Base-by-base conservation (phyloP, 2,113 vertebrate species). In the Nothoprocta perdicaria region DNA sequence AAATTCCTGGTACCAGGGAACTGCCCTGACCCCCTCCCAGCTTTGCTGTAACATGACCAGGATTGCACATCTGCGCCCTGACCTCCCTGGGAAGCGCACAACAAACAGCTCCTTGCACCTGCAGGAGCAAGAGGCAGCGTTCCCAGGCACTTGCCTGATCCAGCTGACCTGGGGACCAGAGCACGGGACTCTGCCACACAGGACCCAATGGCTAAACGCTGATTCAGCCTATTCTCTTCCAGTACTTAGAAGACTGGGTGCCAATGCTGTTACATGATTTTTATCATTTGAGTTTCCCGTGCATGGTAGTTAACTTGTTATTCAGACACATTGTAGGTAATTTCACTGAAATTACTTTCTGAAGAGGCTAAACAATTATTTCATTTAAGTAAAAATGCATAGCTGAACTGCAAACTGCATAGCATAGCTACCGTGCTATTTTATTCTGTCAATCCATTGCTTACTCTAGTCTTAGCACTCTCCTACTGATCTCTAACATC, bases 121-220 rank as follows among this genome's bases (percentile, higher is more conserved):
- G 10, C 4, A n/a, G 58, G 26, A 23, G 1, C 19, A 43, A 75
- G 73, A 50, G 50, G 15, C 35, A 35, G 10, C 3, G 23, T 12
- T 23, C 15, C 26, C 38, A 65, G 19, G 17, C 10, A 43, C 55
- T 17, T 1, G 1, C 5, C 23, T 52, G 22, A 69, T 40, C 13
- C 2, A 8, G 26, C 14, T 62, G 62, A 67, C 10, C 5, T 17
- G 33, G 35, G 27, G 77, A 52, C 15, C n/a, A n/a, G 33, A 41
- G 52, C 0, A 0, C 0, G 27, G 14, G 21, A 16, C 1, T 43
- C 80, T 26, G 26, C 15, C 12, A 26, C n/a, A 26, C 13, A 35
- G 31, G 4, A 3, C 57, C 14, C 7, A 2, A 15, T 1, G 41
- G 41, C 5, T 24, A 9, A 41, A 55, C 18, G 48, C 33, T 38